A percentile compares a stretch with the other conserved stretches of the same genome.
Conservation (phyloP, 2,888 invertebrate genomes). For the Apocheima hispidaria region DNA sequence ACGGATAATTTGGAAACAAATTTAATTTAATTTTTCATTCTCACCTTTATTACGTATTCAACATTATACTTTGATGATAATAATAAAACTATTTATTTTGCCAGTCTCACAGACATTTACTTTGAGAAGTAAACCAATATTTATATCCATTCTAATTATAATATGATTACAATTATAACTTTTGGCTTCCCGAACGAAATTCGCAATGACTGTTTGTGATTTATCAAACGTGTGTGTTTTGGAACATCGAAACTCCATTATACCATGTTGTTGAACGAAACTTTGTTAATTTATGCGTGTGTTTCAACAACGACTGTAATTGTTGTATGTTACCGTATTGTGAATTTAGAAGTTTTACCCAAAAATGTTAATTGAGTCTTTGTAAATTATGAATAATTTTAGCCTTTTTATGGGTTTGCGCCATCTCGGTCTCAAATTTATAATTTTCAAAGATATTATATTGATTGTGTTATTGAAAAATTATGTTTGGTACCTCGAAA, state of each 20-base stretch:
- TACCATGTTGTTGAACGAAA: conserved; percentile 44
- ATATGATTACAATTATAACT: conserved; percentile 15
- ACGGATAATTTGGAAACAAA: too few species aligned
- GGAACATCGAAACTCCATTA: conserved; percentile 45
- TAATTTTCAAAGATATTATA: too few species aligned
- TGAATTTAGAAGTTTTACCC: neutral
- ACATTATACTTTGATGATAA: too few species aligned
- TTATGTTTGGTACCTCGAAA: too few species aligned
- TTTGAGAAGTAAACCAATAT: neutral
- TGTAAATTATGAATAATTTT: neutral
- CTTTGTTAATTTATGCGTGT: conserved; percentile 44
- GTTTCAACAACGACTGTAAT: conserved; percentile 40
- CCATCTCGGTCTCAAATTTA: too few species aligned
- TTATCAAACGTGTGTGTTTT: conserved; percentile 31
- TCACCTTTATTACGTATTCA: neutral
- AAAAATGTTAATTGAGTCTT: conserved; percentile 7
- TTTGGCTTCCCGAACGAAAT: conserved; percentile 11
- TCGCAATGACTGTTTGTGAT: conserved; percentile 21
- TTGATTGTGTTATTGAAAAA: too few species aligned
- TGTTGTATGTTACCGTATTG: conserved; percentile 35
- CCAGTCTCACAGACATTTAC: neutral
- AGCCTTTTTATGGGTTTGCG: neutral
- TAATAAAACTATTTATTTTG: neutral
- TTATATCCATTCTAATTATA: conserved; percentile 9
- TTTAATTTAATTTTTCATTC: neutral